Evolutionary conservation across 2,888 invertebrate genomes (phyloP).

Genomic region (Macrophya annulata): DNA sequence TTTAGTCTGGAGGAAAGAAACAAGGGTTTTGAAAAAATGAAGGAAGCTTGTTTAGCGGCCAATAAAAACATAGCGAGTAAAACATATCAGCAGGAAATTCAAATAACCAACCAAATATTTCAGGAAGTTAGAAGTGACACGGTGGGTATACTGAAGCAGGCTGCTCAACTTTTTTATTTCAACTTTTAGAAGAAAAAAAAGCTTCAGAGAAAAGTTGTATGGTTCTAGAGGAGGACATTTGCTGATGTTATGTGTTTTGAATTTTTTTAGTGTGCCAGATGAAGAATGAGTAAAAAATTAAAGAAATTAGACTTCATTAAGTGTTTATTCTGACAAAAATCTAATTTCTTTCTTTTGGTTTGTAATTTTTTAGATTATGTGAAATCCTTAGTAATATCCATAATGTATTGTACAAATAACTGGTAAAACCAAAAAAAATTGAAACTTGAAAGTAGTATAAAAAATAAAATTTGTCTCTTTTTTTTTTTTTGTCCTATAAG

Average conservation of each 20-base stretch:
- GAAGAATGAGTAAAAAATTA: neutral
- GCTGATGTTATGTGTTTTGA: neutral
- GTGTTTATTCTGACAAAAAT: neutral
- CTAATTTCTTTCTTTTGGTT: neutral
- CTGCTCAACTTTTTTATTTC: too few species aligned
- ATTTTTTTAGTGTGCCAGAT: neutral
- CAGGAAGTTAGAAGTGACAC: conserved; percentile 68
- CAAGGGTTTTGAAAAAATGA: conserved; percentile 68
- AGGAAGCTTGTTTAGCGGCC: conserved; percentile 63
- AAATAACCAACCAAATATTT: conserved; percentile 65
- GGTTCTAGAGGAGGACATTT: too few species aligned
- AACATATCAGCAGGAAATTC: conserved; percentile 65
- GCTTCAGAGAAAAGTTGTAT: too few species aligned
- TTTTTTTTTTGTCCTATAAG: neutral
- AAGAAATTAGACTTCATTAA: neutral
- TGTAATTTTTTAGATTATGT: neutral
- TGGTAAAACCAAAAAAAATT: too few species aligned
- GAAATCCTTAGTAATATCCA: neutral
- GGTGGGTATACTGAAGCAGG: conserved; percentile 63
- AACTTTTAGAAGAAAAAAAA: too few species aligned
- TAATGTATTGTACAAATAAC: neutral
- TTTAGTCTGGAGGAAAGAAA: conserved; percentile 70
- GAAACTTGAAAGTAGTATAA: neutral
- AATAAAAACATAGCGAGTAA: conserved; percentile 61
- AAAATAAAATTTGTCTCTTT: neutral